A percentile compares a stretch with the other conserved stretches of the same genome.
Evolutionary conservation across 2,113 vertebrate genomes (phyloP).

Genomic region (Pterocles burchelli): DNA sequence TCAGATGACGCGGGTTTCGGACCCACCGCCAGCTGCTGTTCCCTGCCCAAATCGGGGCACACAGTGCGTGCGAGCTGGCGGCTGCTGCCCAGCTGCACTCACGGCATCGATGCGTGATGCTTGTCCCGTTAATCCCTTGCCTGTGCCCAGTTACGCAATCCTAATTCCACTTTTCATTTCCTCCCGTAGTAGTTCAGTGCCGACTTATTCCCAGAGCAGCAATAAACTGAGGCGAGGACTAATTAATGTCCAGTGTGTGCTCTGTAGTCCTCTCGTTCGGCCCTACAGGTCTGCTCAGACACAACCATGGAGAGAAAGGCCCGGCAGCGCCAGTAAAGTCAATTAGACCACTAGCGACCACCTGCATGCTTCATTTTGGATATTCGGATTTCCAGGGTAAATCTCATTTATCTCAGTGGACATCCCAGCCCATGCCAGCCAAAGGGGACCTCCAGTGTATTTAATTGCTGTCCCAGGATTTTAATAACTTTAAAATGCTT

Average conservation of each 20-base stretch:
- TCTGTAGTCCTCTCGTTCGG: rapidly evolving
- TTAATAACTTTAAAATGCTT: not conserved
- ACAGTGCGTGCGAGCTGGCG: too few relatives aligned
- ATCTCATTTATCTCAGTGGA: not conserved
- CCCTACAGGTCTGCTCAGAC: not conserved
- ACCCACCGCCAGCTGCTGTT: too few relatives aligned
- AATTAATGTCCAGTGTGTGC: rapidly evolving
- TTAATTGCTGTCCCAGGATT: not conserved
- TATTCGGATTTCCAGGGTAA: not conserved
- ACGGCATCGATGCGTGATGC: rapidly evolving
- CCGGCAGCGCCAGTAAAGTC: rapidly evolving
- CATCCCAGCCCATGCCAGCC: not conserved
- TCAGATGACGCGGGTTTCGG: not conserved
- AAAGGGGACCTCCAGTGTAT: not conserved
- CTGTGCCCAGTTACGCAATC: not conserved
- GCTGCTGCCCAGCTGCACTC: not conserved
- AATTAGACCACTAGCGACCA: rapidly evolving
- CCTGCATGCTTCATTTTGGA: rapidly evolving
- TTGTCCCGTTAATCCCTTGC: too few relatives aligned
- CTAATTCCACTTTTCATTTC: not conserved
- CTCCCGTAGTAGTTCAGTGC: not conserved
- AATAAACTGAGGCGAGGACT: too few relatives aligned
- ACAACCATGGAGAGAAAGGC: not conserved
- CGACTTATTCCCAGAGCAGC: not conserved
- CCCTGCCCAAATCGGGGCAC: too few relatives aligned